A percentile compares a stretch with the other conserved stretches of the same genome.
phyloP scores from a whole-genome alignment of 2,888 invertebrate species.

The Dastarcus helophoroides region DNA sequence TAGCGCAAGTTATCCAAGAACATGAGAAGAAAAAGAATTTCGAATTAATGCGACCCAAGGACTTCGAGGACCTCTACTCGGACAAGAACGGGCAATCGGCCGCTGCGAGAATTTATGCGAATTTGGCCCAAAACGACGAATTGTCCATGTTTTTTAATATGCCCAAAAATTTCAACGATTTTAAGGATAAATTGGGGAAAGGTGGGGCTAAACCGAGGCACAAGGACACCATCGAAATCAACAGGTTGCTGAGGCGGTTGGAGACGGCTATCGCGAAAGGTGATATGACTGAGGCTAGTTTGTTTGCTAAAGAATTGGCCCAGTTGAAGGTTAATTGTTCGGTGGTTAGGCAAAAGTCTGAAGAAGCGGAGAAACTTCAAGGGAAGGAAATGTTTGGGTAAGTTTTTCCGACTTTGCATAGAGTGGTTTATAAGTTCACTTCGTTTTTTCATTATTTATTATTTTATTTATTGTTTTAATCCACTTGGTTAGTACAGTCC shows the following conservation, averaged over 20 bases:
- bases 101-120: slow-evolving; percentile 37
- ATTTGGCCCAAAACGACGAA: slow-evolving; percentile 34
- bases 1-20: slow-evolving; percentile 20
- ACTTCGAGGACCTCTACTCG: slow-evolving; percentile 43
- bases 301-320: slow-evolving; percentile 64
- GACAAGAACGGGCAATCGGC: slow-evolving; percentile 26
- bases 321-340: slow-evolving; percentile 65
- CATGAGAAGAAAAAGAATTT: slow-evolving; percentile 29
- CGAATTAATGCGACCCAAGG: slow-evolving; percentile 43
- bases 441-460: too few relatives aligned
- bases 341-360: slow-evolving; percentile 42
- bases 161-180: slow-evolving; percentile 27
- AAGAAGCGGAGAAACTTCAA: slow-evolving; percentile 7
- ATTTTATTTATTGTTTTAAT: too few relatives aligned
- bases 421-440: too few relatives aligned
- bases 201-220: slow-evolving; percentile 20
- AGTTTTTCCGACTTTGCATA: too few relatives aligned
- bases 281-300: slow-evolving; percentile 62
- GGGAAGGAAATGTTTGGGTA: slow-evolving; percentile 19
- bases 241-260: slow-evolving; percentile 52
- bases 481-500: too few relatives aligned
- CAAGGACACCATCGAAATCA: slow-evolving; percentile 49
- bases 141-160: slow-evolving; percentile 33
- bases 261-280: slow-evolving; percentile 70
- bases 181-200: slow-evolving; percentile 22